These are phyloP conservation scores for Hippolais icterina DNA, from an alignment of 2,113 vertebrate species.

Conservation along the genomic window DNA sequence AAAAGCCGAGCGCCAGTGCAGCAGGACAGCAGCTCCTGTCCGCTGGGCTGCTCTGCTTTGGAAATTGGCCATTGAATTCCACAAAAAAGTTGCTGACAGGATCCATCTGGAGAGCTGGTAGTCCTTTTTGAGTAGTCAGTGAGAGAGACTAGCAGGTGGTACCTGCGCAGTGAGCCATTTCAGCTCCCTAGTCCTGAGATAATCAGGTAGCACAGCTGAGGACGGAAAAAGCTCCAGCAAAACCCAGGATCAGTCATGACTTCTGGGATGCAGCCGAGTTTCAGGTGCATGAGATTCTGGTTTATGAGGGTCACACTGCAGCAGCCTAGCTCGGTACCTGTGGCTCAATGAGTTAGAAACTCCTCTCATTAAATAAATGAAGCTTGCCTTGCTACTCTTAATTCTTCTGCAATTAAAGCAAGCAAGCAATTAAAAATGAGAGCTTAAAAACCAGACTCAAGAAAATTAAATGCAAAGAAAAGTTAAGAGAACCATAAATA, in stretches of 20 bases:
- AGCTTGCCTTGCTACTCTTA: not conserved
- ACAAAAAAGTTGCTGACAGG: conserved; percentile 22
- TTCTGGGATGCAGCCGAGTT: not conserved
- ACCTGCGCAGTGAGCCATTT: not conserved
- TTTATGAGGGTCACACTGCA: not conserved
- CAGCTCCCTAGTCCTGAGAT: not conserved
- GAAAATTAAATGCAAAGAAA: not conserved
- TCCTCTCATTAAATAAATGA: not conserved
- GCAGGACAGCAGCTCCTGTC: not conserved
- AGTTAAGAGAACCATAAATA: not conserved
- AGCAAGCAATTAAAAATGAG: not conserved
- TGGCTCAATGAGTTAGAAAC: not conserved
- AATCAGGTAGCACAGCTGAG: conserved; percentile 3
- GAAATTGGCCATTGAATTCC: not conserved
- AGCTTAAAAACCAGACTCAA: not conserved
- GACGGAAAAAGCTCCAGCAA: not conserved
- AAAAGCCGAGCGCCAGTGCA: not conserved
- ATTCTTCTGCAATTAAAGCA: not conserved
- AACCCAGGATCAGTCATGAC: not conserved
- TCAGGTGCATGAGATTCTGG: not conserved
- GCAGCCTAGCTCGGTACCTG: not conserved
- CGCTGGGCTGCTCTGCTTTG: not conserved
- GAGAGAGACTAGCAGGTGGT: conserved; percentile 6
- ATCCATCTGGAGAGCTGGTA: conserved; percentile 22
- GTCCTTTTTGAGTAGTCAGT: not conserved